These are phyloP conservation scores for Halcyon leucocephala DNA, from an alignment of 2,797 vertebrate genomes.

Conservation along the genomic window DNA sequence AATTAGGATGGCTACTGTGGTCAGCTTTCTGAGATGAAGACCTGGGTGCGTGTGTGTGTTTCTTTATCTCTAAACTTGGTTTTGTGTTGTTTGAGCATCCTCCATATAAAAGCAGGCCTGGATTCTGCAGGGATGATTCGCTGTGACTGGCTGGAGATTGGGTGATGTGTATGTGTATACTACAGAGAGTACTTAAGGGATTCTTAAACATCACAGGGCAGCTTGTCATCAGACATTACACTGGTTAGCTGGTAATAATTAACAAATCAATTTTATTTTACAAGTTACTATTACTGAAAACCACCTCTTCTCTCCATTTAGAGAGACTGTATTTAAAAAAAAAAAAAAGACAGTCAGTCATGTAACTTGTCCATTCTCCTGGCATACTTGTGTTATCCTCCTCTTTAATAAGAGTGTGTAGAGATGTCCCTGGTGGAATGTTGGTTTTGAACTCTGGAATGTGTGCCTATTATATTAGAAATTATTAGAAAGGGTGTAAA, in stretches of 20 bases:
- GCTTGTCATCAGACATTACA: neutral
- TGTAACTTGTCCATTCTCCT: neutral
- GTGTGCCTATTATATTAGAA: accelerated
- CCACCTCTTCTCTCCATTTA: neutral
- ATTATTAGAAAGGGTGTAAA: neutral
- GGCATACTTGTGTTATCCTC: neutral
- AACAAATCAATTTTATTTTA: neutral
- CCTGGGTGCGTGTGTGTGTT: too few species aligned
- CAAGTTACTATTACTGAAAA: neutral
- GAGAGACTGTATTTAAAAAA: neutral
- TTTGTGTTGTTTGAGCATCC: accelerated
- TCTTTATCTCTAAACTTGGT: neutral
- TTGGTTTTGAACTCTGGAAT: neutral
- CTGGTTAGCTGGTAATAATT: neutral
- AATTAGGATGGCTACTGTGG: neutral
- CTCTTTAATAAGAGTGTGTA: neutral
- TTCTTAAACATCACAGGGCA: neutral
- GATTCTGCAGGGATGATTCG: neutral
- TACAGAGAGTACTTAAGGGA: neutral
- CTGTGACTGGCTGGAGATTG: neutral
- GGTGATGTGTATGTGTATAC: accelerated
- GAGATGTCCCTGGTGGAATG: neutral
- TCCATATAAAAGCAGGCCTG: neutral
- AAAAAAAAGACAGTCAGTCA: accelerated
- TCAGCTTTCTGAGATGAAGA: neutral